phyloP scores from a whole-genome alignment of 92 coral and sea anemone species.

The Parazoanthus swiftii region DNA sequence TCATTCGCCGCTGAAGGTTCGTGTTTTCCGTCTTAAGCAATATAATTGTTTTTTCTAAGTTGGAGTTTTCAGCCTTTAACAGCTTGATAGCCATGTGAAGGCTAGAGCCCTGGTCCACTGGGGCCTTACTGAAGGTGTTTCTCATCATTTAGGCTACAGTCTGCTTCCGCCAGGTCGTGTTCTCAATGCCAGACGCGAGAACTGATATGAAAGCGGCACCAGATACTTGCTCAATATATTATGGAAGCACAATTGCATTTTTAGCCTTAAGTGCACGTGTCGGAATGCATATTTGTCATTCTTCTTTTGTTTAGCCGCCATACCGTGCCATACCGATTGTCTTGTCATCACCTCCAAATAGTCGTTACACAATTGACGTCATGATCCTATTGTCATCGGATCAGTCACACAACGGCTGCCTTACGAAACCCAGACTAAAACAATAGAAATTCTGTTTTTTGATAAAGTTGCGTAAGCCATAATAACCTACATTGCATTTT shows the following conservation, averaged over 20 bases:
- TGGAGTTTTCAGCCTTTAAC: slow-evolving; percentile 87
- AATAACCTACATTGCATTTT: too few relatives aligned
- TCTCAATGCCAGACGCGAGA: slow-evolving; percentile 30
- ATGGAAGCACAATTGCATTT: slow-evolving; percentile 15
- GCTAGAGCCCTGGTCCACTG: slow-evolving; percentile 85
- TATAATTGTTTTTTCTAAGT: slow-evolving; percentile 85
- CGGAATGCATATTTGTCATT: slow-evolving; percentile 27
- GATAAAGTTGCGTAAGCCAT: neutral
- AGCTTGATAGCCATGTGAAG: slow-evolving; percentile 88
- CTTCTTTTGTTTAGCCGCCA: slow-evolving; percentile 1
- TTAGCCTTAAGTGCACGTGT: slow-evolving; percentile 20
- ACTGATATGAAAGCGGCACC: slow-evolving; percentile 1
- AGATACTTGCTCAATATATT: slow-evolving; percentile 7
- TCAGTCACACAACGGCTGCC: neutral
- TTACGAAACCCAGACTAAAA: neutral
- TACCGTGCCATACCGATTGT: slow-evolving; percentile 10
- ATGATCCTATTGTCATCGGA: neutral
- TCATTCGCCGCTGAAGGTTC: slow-evolving; percentile 76
- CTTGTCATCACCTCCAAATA: neutral
- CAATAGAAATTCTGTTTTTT: too few relatives aligned
- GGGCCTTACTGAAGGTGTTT: slow-evolving; percentile 61
- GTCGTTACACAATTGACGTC: neutral
- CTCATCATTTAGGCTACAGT: slow-evolving; percentile 57
- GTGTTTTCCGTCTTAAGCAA: slow-evolving; percentile 84
- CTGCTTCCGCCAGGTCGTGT: neutral